Evolutionary conservation across 2,888 invertebrate species (phyloP).

Genomic region (Pseudanteris insignis): DNA sequence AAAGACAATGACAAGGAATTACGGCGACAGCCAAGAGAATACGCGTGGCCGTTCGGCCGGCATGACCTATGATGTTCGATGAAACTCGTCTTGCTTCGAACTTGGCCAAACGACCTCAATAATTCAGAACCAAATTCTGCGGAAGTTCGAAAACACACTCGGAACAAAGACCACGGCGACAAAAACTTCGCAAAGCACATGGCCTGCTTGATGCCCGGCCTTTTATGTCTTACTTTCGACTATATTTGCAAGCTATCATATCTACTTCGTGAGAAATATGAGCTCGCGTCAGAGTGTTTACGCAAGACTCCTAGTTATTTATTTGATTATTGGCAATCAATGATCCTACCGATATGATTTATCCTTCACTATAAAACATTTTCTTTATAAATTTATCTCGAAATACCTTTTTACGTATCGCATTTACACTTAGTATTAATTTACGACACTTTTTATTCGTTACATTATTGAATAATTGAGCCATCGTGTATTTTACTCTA

Average conservation of each 20-base stretch:
- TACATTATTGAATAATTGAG: too few species aligned
- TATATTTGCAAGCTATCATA: background rate
- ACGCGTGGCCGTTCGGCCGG: conserved; percentile 39
- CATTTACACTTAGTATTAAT: too few species aligned
- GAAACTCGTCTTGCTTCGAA: conserved; percentile 40
- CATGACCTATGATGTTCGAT: conserved; percentile 46
- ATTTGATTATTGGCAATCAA: too few species aligned
- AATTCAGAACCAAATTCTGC: conserved; percentile 56
- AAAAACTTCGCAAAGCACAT: conserved; percentile 35
- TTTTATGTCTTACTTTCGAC: conserved; percentile 24
- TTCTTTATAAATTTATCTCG: too few species aligned
- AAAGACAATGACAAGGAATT: conserved; percentile 43
- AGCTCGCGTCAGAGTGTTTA: background rate
- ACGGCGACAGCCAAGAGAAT: conserved; percentile 18
- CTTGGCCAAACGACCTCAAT: conserved; percentile 49
- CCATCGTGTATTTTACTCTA: too few species aligned
- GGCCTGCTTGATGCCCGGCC: conserved; percentile 14
- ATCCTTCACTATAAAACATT: too few species aligned
- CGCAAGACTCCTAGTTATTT: too few species aligned
- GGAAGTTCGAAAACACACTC: conserved; percentile 52
- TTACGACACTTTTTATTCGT: too few species aligned
- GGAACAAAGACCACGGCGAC: conserved; percentile 41
- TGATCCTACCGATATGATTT: too few species aligned
- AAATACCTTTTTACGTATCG: too few species aligned
- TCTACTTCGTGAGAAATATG: background rate